phyloP scores from a whole-genome alignment of 53 echinoderm and acorn worm genomes.

The Echinarachnius parma region DNA sequence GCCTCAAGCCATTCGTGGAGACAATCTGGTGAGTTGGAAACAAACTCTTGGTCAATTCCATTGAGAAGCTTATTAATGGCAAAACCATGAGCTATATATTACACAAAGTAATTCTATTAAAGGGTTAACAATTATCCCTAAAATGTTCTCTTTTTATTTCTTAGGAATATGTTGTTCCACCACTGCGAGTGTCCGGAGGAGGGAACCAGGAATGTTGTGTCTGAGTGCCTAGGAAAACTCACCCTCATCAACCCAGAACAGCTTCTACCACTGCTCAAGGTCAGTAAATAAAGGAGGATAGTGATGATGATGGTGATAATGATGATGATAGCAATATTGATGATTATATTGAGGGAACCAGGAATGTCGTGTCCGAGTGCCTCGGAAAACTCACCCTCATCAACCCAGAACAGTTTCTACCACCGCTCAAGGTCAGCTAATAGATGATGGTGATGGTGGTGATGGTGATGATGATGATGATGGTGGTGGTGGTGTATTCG shows the following conservation, averaged over 20 bases:
- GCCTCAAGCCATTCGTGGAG: conserved; percentile 88
- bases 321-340: conserved; percentile 88
- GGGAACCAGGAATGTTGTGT: conserved; percentile 97
- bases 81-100: too few relatives aligned
- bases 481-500: background rate
- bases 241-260: conserved; percentile 88
- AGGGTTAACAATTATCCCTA: too few relatives aligned
- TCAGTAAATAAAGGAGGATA: conserved; percentile 14
- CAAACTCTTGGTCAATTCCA: too few relatives aligned
- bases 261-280: conserved; percentile 92
- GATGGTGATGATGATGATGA: conserved; percentile 12
- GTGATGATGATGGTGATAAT: conserved; percentile 87
- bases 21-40: conserved; percentile 98
- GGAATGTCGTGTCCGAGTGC: conserved; percentile 97
- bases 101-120: too few relatives aligned
- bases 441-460: conserved; percentile 13
- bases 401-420: conserved; percentile 78
- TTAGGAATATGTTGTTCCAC: conserved; percentile 83
- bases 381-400: conserved; percentile 97
- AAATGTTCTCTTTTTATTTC: background rate
- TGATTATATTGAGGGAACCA: conserved; percentile 36
- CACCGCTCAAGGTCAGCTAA: conserved; percentile 80
- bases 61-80: too few relatives aligned
- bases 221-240: conserved; percentile 96
- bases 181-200: conserved; percentile 99